Evolutionary conservation across 2,888 invertebrate species (phyloP).

Genomic region (Orchesellides sinensis): DNA sequence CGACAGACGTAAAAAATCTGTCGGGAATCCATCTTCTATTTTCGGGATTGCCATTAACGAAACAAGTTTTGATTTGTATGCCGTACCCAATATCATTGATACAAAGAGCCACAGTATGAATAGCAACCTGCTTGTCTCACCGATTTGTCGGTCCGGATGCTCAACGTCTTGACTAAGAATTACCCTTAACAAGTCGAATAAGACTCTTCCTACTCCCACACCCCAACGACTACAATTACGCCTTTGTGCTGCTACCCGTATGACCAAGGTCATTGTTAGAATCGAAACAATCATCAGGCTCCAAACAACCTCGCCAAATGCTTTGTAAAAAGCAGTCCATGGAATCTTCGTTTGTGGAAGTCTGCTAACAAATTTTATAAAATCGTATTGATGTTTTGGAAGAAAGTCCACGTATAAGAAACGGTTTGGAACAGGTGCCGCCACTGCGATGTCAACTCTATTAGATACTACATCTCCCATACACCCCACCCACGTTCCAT

Average conservation of each 20-base stretch:
- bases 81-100: constrained; percentile 28
- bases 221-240: neutral
- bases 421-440: constrained; percentile 22
- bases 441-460: constrained; percentile 15
- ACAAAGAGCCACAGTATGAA: constrained; percentile 5
- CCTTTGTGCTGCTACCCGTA: constrained; percentile 27
- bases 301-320: constrained; percentile 21
- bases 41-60: constrained; percentile 37
- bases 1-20: constrained; percentile 23
- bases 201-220: neutral
- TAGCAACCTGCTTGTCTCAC: neutral
- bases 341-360: neutral
- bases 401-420: neutral
- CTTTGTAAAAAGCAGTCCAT: constrained; percentile 32
- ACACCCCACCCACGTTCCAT: constrained; percentile 29
- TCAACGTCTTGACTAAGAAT: no score
- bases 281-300: neutral
- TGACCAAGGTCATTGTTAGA: neutral
- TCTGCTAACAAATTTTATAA: constrained; percentile 34
- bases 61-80: constrained; percentile 35
- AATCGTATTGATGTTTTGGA: constrained; percentile 22
- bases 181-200: no score
- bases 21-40: constrained; percentile 32
- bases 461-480: constrained; percentile 21
- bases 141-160: neutral